Conservation (phyloP, 2,113 vertebrate species). For the Jacana jacana region DNA sequence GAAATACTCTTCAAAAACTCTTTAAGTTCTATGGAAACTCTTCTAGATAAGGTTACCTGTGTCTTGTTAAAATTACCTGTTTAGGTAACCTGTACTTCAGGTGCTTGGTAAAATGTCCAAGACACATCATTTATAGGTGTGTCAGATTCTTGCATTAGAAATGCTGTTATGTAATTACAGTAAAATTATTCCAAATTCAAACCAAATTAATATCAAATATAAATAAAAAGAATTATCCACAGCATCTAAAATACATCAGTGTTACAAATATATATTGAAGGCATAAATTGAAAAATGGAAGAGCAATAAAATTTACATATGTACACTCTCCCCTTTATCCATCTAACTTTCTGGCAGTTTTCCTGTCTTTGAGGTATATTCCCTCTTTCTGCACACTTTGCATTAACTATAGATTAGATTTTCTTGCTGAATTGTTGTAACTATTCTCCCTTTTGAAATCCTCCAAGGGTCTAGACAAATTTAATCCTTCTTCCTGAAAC, state of each 20-base stretch:
- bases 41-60: not conserved
- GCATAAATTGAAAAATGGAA: not conserved
- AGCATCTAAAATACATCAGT: not conserved
- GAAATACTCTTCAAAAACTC: not conserved
- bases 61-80: not conserved
- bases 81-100: not conserved
- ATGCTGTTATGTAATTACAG: not conserved
- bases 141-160: not conserved
- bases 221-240: not conserved
- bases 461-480: not conserved
- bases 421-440: not conserved
- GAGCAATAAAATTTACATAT: not conserved
- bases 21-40: not conserved
- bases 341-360: not conserved
- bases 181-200: not conserved
- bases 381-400: not conserved
- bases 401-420: not conserved
- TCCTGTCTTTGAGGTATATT: not conserved
- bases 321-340: not conserved
- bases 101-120: not conserved
- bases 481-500: not conserved
- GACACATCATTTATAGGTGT: not conserved
- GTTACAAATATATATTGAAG: not conserved
- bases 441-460: not conserved
- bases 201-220: not conserved